Conservation (phyloP, 2,797 vertebrate genomes). For the Threskiornis aethiopicus region DNA sequence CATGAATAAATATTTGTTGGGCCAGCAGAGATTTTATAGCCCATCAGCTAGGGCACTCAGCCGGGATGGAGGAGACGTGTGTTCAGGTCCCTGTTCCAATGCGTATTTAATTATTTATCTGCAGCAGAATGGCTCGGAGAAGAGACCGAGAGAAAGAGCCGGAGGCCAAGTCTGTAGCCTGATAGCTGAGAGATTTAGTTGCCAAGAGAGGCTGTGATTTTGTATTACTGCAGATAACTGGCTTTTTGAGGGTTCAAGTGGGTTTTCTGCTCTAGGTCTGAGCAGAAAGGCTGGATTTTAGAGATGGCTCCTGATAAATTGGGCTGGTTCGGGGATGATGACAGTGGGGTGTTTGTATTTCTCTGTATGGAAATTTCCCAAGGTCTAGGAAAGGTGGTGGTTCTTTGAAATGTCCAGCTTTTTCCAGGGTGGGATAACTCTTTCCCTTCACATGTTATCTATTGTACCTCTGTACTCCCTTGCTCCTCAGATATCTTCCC, state of each 20-base stretch:
- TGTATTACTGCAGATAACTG: slow-evolving; percentile 1
- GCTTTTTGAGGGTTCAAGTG: not conserved
- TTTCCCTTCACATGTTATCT: not conserved
- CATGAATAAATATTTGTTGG: slow-evolving; percentile 46
- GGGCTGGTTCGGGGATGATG: accelerated
- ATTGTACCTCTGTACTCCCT: accelerated
- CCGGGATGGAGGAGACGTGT: not conserved
- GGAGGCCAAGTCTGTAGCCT: slow-evolving; percentile 31
- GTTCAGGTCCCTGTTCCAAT: not conserved
- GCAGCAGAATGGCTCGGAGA: slow-evolving; percentile 16
- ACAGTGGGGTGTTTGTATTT: not conserved
- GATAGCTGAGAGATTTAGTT: not conserved
- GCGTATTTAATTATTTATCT: slow-evolving; percentile 28
- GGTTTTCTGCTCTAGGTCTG: not conserved
- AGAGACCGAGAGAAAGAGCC: not conserved
- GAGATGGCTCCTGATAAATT: not conserved
- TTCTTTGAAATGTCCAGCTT: not conserved
- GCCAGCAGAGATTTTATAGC: slow-evolving; percentile 46
- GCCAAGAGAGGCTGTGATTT: not conserved
- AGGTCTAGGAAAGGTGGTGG: not conserved
- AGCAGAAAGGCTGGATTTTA: not conserved
- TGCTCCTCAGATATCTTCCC: not conserved
- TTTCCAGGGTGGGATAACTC: not conserved
- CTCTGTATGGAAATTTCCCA: not conserved
- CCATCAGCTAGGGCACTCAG: slow-evolving; percentile 10